Base-by-base conservation (phyloP, 2,888 invertebrate genomes). In the Rhodophaea formosa region DNA sequence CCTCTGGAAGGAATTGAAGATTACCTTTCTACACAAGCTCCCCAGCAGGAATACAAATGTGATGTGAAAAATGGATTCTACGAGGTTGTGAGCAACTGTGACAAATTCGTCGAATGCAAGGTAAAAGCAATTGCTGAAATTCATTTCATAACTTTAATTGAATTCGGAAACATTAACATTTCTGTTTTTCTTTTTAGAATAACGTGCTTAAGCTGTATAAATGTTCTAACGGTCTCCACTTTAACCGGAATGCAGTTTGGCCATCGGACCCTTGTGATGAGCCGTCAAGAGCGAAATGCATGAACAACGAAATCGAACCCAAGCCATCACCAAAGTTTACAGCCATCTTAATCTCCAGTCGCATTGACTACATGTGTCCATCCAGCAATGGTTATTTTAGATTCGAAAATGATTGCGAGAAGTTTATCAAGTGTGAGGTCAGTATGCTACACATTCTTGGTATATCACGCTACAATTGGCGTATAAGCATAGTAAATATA, bases 161-260 rank as follows among this genome's bases (percentile, higher is more conserved):
- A 39, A 39, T 39, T 39, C n/a, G 1, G 3, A 39, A n/a, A 12
- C 12, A 8, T 39, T 7, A n/a, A 47, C 0, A 51, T 30, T 17
- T 35, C 0, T 6, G 3, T 52, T 39, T 55, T 55, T n/a, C 52
- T 56, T 70, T 72, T 7, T 64, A 91, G 69, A 88, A 95, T 66
- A 93, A 94, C 5, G 86, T 92, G 2, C 88, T 93, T 0, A 92
- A 92, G 69, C 93, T 94, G 74, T 93, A 94, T 69, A 73, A 93
- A 1, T 96, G 96, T 63, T 94, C 95, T 1, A 95, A 96, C 73
- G 96, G 96, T 14, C 86, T 96, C 23, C 85, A 95, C 8, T 96
- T 95, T 79, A 95, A 96, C 69, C 92, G 94, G 1, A 92, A 93
- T 14, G 86, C 90, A 0, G 88, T 92, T 6, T 81, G 82, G 56